Base-by-base conservation (phyloP, 2,888 invertebrate genomes). In the Hermaeophaga mercurialis region DNA sequence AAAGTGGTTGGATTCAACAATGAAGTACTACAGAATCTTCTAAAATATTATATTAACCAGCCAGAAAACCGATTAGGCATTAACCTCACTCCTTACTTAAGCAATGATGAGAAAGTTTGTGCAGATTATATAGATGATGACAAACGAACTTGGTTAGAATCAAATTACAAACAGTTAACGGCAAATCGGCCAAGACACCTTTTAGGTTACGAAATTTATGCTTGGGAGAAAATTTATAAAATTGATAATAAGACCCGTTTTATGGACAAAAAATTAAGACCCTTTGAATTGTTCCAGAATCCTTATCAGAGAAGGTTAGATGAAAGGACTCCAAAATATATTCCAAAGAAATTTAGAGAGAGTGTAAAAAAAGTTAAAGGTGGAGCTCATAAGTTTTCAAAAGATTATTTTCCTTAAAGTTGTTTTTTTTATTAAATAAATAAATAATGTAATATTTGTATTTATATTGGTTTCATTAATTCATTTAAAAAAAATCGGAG, bases 141-240 rank as follows among this genome's bases (percentile, higher is more conserved):
- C 15, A 84, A 82, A 67, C 81, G 91, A 26, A 76, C 76, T 54
- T 91, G 91, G 85, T 75, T 91, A 26, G 90, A 91, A 72, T 69
- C 79, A 1, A 79, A 77, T 52, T 90, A 87, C 68, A 90, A 90
- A 71, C 81, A 85, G 72, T 70, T 93, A 62, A 79, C 84, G 49
- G 80, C 88, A 1, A 89, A 90, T 71, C 82, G 89, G 62, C 85
- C 86, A 0, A 81, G 84, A 54, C 83, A 85, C 69, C 78, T 81
- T 14, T 75, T 84, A 38, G 56, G 76, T 8, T 88, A 90, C 15
- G 92, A 94, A 79, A 79, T 87, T 26, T 88, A 89, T 69, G 74
- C 85, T 54, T 95, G 94, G 94, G 91, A 94, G 72, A 83, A 83
- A 62, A 88, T 94, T 61, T 94, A 91, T 73, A 88, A 91, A 74